These are phyloP conservation scores for Ammospiza maritima DNA, from an alignment of 2,797 vertebrate species.

Conservation along the genomic window DNA sequence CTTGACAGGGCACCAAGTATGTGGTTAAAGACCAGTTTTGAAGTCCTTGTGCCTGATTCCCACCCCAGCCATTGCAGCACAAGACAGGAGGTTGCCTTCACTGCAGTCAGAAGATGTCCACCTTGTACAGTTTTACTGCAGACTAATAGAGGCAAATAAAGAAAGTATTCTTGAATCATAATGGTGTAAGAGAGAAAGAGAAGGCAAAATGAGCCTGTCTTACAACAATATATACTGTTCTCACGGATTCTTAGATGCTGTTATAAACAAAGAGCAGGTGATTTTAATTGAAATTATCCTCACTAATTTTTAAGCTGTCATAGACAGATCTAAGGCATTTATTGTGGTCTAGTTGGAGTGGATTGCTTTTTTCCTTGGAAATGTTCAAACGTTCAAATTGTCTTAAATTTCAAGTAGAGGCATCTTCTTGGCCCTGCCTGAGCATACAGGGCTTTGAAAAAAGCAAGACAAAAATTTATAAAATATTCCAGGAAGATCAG, in stretches of 20 bases:
- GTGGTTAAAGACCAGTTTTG: background rate
- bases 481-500: slow-evolving; percentile 58
- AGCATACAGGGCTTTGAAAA: slow-evolving; percentile 20
- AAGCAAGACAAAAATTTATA: background rate
- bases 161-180: background rate
- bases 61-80: background rate
- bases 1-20: background rate
- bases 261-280: slow-evolving; percentile 64
- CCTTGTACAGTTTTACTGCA: background rate
- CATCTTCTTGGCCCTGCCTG: slow-evolving; percentile 31
- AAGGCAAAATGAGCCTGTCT: background rate
- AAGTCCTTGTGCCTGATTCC: background rate
- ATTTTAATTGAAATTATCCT: slow-evolving; percentile 66
- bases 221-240: background rate
- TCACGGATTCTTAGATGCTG: background rate
- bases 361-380: slow-evolving; percentile 24
- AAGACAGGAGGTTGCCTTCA: background rate
- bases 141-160: background rate
- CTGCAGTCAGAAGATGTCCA: background rate
- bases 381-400: background rate
- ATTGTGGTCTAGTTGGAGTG: background rate
- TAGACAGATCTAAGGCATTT: slow-evolving; percentile 47
- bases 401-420: slow-evolving; percentile 50
- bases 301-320: slow-evolving; percentile 73
- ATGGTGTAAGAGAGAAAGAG: background rate